Conservation (phyloP, 1,140 invertebrate genomes). For the Heliconius congener region DNA sequence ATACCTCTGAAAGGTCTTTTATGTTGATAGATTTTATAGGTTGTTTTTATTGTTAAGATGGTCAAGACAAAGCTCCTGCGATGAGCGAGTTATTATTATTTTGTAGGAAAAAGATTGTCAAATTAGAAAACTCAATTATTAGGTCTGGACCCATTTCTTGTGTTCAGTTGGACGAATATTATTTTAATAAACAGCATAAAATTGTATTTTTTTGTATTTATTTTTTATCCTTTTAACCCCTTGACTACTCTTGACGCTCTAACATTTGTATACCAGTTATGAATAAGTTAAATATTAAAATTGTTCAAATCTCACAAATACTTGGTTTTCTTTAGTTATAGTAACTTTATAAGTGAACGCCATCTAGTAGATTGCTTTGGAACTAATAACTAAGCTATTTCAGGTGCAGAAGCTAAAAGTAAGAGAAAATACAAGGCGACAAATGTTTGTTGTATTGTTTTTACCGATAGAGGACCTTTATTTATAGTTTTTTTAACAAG, state of each 20-base stretch:
- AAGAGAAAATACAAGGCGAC: too few species aligned
- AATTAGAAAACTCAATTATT: conserved; percentile 78
- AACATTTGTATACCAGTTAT: background rate
- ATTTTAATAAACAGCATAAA: conserved; percentile 81
- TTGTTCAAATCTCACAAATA: background rate
- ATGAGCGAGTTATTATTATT: conserved; percentile 57
- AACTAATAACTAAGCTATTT: background rate
- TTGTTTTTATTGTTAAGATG: conserved; percentile 81
- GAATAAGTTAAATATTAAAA: background rate
- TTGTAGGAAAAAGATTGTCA: conserved; percentile 70
- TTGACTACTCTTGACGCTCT: background rate
- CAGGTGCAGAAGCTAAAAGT: too few species aligned
- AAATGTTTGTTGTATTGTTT: background rate
- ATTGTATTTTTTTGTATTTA: conserved; percentile 60
- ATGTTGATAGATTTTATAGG: conserved; percentile 80
- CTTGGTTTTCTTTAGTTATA: background rate
- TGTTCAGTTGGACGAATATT: conserved; percentile 81
- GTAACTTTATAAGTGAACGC: background rate
- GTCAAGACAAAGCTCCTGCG: conserved; percentile 61
- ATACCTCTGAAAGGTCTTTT: conserved; percentile 71
- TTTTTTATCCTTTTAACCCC: conserved; percentile 32
- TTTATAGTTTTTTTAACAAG: too few species aligned
- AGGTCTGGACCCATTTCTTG: conserved; percentile 77
- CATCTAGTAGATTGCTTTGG: background rate
- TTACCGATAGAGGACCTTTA: background rate